A percentile compares a stretch with the other conserved stretches of the same genome.
These are phyloP conservation scores for Rhynchophorus ferrugineus DNA, from an alignment of 1,140 invertebrate genomes.

Conservation along the genomic window DNA sequence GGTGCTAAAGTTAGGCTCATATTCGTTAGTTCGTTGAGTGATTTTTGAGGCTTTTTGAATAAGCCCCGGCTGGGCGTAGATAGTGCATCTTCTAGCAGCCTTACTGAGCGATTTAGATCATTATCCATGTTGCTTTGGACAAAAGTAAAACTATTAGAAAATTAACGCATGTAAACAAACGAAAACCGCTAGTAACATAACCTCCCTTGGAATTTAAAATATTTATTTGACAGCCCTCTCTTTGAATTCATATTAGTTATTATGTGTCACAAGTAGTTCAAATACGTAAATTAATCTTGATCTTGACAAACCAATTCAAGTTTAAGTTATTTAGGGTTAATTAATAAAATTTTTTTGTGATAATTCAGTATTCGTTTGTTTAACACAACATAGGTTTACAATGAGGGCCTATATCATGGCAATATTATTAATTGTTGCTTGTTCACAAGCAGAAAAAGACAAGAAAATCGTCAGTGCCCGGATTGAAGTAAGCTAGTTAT, in stretches of 20 bases:
- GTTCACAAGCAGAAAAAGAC: not conserved
- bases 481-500: conserved; percentile 19
- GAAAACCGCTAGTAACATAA: not conserved
- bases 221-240: not conserved
- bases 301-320: too few relatives aligned
- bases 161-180: not conserved
- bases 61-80: conserved; percentile 27
- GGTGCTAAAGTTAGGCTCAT: conserved; percentile 34
- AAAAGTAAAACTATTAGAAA: not conserved
- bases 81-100: conserved; percentile 36
- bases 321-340: too few relatives aligned
- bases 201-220: not conserved
- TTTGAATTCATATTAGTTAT: not conserved
- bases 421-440: not conserved
- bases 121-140: conserved; percentile 29
- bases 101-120: conserved; percentile 35
- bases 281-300: too few relatives aligned
- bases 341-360: too few relatives aligned
- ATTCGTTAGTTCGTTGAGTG: conserved; percentile 16
- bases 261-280: too few relatives aligned
- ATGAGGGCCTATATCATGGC: too few relatives aligned
- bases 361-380: too few relatives aligned
- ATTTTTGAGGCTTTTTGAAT: conserved; percentile 29
- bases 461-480: conserved; percentile 18
- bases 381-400: too few relatives aligned